A percentile compares a stretch with the other conserved stretches of the same genome.
Evolutionary conservation across 1,140 invertebrate genomes (phyloP).

Genomic region (Gryllus bimaculatus): DNA sequence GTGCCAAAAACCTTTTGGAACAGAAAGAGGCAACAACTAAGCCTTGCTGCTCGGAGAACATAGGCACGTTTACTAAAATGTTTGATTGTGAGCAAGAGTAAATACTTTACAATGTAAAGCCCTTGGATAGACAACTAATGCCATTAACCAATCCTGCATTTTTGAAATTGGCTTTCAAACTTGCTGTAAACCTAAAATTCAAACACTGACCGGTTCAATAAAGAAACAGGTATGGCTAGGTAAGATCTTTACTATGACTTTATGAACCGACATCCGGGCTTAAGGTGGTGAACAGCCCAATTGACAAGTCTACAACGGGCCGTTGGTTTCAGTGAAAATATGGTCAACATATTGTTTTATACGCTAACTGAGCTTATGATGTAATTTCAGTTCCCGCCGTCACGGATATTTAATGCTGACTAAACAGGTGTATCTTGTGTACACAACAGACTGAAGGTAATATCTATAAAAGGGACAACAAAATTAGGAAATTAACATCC

Average conservation of each 20-base stretch:
- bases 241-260: constrained; percentile 35
- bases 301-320: constrained; percentile 32
- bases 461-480: constrained; percentile 31
- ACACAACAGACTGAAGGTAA: constrained; percentile 29
- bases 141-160: not conserved
- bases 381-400: constrained; percentile 28
- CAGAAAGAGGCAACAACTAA: not conserved
- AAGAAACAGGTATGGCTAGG: constrained; percentile 30
- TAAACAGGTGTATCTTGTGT: constrained; percentile 33
- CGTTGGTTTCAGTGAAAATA: constrained; percentile 31
- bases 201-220: constrained; percentile 28
- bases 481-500: constrained; percentile 34
- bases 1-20: not conserved
- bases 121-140: constrained; percentile 6
- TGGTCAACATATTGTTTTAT: constrained; percentile 29
- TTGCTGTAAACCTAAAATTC: not conserved
- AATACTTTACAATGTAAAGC: not conserved
- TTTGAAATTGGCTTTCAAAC: not conserved
- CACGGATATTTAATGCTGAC: constrained; percentile 35
- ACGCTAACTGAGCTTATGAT: constrained; percentile 26
- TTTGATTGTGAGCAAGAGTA: not conserved
- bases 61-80: not conserved
- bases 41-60: not conserved
- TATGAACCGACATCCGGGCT: constrained; percentile 32
- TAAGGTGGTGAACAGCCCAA: constrained; percentile 33